Percentiles rank a stretch among this genome's conserved stretches.
Evolutionary conservation across 2,888 invertebrate species (phyloP).

Genomic region (Endotricha flammealis): DNA sequence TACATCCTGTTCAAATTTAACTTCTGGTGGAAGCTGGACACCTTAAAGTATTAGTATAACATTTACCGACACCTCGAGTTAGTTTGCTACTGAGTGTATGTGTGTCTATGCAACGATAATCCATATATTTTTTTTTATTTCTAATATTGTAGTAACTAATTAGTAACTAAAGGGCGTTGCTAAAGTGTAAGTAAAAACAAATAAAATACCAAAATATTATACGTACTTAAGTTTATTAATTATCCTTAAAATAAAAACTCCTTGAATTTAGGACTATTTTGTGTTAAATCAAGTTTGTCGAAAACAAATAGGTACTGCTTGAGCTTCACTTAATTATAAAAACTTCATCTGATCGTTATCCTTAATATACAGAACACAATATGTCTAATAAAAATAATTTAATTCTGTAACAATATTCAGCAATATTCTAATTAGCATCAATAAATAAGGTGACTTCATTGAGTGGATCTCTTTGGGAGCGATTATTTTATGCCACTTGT

Average conservation of each 20-base stretch:
- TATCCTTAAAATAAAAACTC: conserved; percentile 62
- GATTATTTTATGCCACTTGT: conserved; percentile 26
- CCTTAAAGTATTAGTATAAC: too few species aligned
- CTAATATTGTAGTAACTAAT: too few species aligned
- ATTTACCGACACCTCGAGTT: too few species aligned
- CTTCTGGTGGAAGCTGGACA: too few species aligned
- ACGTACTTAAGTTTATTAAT: conserved; percentile 65
- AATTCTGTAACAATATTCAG: conserved; percentile 62
- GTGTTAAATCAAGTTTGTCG: conserved; percentile 48
- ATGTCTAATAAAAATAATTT: conserved; percentile 67
- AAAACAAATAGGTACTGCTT: conserved; percentile 42
- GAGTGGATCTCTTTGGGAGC: conserved; percentile 56
- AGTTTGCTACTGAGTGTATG: too few species aligned
- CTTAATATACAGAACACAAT: conserved; percentile 72
- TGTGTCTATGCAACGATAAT: too few species aligned
- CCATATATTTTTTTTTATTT: too few species aligned
- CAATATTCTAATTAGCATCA: conserved; percentile 65
- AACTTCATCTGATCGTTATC: conserved; percentile 55
- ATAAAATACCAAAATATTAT: conserved; percentile 29
- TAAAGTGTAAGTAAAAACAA: too few species aligned
- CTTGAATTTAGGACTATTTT: conserved; percentile 50
- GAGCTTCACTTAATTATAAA: conserved; percentile 60
- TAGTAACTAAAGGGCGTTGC: too few species aligned
- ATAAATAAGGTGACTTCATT: conserved; percentile 72
- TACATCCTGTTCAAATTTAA: too few species aligned